Base-by-base conservation (phyloP, 2,888 invertebrate genomes). In the Agrochola litura region DNA sequence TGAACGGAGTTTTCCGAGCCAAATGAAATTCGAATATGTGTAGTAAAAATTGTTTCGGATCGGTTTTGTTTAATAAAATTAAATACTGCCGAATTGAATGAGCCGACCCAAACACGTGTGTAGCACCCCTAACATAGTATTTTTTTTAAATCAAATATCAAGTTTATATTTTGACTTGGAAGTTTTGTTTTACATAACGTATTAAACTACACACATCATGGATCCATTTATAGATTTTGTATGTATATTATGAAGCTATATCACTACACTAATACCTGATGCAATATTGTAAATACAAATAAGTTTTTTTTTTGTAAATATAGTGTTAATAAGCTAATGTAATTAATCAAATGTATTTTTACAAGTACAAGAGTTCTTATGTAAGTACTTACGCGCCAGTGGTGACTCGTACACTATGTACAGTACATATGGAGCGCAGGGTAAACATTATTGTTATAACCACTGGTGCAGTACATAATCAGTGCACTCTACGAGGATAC, bases 251-350 rank as follows among this genome's bases (percentile, higher is more conserved):
- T 65, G 22, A 37, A 77, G 46, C 16, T 72, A 46, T 46, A 76
- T 74, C 30, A 68, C 65, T 52, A 76, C 41, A 46, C 61, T 60
- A 25, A 25, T 79, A 80, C 30, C 30, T 67, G 61, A 49, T 52
- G 46, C 12, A 58, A 67, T 49, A 68, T 68, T 82, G 74, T 82
- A 82, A 46, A 72, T 81, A 80, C 1, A 56, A 37, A 77, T 25
- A 52, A 60, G 19, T 19, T 58, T 22, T 43, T 56, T 70, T 58
- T 22, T 80, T 83, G 80, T 83, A 83, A 63, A 80, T 80, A 77
- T 83, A 65, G 68, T 37, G 68, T 37, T 37, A 16, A 12, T 79
- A 73, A 83, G 80, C 49, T 73, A 80, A 71, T 80, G 37, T 73
- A 68, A 79, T 63, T 14, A 79, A 58, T 54, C 0, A 61, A 52